phyloP scores from a whole-genome alignment of 1,140 invertebrate genomes.

The Mactra quadrangularis region DNA sequence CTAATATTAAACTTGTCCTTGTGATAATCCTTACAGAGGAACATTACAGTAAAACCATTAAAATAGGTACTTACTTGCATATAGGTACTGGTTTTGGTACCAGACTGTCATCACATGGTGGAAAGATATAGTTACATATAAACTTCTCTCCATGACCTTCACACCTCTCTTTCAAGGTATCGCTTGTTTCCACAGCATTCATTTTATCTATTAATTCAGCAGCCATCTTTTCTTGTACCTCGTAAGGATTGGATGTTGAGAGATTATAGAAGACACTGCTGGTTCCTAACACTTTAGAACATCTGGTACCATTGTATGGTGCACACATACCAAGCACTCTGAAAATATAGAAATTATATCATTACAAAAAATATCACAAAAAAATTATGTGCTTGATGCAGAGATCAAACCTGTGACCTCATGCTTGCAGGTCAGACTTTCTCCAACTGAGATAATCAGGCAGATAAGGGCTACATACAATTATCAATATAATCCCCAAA shows the following conservation, averaged over 20 bases:
- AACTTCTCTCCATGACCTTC: constrained; percentile 39
- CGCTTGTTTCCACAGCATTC: constrained; percentile 7
- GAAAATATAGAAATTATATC: constrained; percentile 13
- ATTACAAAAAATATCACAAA: neutral
- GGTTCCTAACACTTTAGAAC: constrained; percentile 34
- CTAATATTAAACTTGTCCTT: no score
- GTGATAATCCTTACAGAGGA: no score
- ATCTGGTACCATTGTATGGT: constrained; percentile 51
- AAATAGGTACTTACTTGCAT: constrained; percentile 52
- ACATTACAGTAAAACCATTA: no score
- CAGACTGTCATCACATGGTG: constrained; percentile 25
- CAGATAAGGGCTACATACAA: no score
- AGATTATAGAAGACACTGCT: constrained; percentile 36
- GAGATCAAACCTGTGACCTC: no score
- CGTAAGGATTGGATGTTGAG: constrained; percentile 10
- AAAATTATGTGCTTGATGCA: no score
- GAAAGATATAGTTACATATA: constrained; percentile 48
- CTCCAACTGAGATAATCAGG: no score
- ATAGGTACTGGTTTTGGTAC: constrained; percentile 35
- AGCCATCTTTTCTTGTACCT: constrained; percentile 44
- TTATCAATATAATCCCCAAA: no score
- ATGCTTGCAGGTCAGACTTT: no score
- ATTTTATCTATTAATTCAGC: constrained; percentile 31
- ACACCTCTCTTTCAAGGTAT: constrained; percentile 20
- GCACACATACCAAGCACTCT: constrained; percentile 5